Conservation (phyloP, 2,797 vertebrate genomes). For the Cyprinodon diabolis region DNA sequence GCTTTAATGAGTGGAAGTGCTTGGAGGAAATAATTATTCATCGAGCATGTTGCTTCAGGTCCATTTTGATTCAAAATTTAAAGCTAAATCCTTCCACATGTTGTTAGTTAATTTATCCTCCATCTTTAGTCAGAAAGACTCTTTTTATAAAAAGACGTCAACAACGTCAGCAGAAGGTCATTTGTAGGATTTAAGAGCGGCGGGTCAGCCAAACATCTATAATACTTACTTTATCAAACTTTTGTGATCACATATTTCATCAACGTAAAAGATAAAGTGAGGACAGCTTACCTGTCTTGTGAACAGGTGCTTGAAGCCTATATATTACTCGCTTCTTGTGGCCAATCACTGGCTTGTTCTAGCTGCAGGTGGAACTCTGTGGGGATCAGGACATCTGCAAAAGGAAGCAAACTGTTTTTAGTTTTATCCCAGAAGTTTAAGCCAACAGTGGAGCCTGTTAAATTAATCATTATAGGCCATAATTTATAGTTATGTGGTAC, state of each 20-base stretch:
- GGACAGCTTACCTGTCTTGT: constrained; percentile 70
- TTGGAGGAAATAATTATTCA: not conserved
- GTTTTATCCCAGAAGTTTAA: constrained; percentile 7
- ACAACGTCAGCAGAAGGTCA: not conserved
- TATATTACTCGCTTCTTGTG: constrained; percentile 47
- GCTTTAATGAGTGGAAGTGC: not conserved
- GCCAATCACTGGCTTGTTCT: constrained; percentile 48
- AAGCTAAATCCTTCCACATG: not conserved
- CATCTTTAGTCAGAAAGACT: not conserved
- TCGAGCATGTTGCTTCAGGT: not conserved
- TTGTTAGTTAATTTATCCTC: not conserved
- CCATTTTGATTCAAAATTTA: not conserved
- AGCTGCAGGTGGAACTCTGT: constrained; percentile 53
- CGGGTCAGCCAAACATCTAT: constrained; percentile 1
- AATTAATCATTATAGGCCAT: not conserved
- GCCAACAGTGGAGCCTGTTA: not conserved
- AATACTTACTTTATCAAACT: constrained; percentile 9
- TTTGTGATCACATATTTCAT: constrained; percentile 28
- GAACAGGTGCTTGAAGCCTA: constrained; percentile 52
- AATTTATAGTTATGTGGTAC: not conserved
- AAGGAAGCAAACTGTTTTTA: constrained; percentile 47
- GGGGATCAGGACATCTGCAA: constrained; percentile 76
- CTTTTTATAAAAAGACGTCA: not conserved
- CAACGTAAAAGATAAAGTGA: constrained; percentile 36
- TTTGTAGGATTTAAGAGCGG: constrained; percentile 9